Base-by-base conservation (phyloP, 92 coral and sea anemone genomes). In the Bergia puertoricense region DNA sequence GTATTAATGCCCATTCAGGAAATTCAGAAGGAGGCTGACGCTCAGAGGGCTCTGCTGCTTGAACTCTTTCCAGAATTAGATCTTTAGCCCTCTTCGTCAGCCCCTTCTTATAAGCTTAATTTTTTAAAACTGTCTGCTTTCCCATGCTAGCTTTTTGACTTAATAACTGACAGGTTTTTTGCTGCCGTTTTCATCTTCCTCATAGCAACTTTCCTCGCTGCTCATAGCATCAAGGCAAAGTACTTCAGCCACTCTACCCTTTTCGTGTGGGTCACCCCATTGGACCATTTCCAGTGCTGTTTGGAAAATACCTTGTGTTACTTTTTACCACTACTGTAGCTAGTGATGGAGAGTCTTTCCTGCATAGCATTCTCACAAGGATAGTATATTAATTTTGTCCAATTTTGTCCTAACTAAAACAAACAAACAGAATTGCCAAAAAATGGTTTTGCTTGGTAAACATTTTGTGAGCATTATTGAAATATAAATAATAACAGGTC, bases 231-330 rank as follows among this genome's bases (percentile, higher is more conserved):
- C 91, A 56, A 74, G 57, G 88, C 77, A 65, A 9, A 90, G 74
- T 43, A 69, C 86, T 80, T 90, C 92, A 16, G 92, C 92, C 69
- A 74, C 92, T 75, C 86, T 90, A 42, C 90, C 92, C 85, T 85
- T 90, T 79, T 90, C 72, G 15, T 86, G 89, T 46, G 36, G 74
- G 85, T 76, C 86, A 45, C 40, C n/a, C 91, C 91, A 88, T 23
- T 90, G 46, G 54, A 90, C 86, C 80, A 76, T 50, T 59, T 90
- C 92, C 74, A 90, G 81, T 36, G 86, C 86, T 48, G 30, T 30
- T 30, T 30, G 30, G 30, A 30, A 30, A 30, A 30, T 30, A 30
- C 30, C 30, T 30, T 30, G 30, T 30, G 30, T 30, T 30, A 30
- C 30, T 30, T 30, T 30, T 30, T 30, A 30, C 30, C 30, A 30